Evolutionary conservation across 2,113 vertebrate species (phyloP).

Genomic region (Taxidea taxus): DNA sequence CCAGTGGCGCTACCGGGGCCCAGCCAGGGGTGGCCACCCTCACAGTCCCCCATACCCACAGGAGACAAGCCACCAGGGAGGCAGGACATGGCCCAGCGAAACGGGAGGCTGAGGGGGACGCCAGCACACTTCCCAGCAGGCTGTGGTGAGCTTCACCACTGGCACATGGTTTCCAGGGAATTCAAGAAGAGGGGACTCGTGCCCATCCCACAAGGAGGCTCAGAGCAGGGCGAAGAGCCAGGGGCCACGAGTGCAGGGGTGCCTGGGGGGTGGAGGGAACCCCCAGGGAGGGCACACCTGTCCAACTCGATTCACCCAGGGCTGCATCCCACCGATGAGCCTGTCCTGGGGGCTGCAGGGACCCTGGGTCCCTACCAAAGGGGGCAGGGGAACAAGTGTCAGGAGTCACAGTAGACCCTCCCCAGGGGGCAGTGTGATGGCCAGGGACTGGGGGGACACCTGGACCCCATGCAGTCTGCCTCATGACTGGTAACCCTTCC

Average conservation of each 20-base stretch:
- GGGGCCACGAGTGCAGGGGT: neutral
- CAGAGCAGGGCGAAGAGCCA: neutral
- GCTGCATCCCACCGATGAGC: neutral
- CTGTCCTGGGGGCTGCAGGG: neutral
- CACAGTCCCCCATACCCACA: accelerated
- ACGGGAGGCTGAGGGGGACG: neutral
- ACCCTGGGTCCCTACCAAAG: neutral
- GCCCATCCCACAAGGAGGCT: accelerated
- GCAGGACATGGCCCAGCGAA: neutral
- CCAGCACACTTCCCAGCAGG: accelerated
- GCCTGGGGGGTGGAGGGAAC: accelerated
- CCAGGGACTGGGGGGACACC: neutral
- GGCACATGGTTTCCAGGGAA: accelerated
- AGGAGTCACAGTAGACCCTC: too few species aligned
- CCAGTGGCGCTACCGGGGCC: accelerated
- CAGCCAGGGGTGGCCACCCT: neutral
- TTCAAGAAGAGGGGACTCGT: accelerated
- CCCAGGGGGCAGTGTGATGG: accelerated
- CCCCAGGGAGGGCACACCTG: too few species aligned
- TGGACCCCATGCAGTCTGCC: accelerated
- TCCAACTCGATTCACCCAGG: neutral
- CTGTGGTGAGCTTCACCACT: accelerated
- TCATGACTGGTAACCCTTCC: accelerated
- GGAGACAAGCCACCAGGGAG: neutral
- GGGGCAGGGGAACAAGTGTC: neutral